phyloP scores from a whole-genome alignment of 2,888 invertebrate genomes.

The Aelia acuminata region DNA sequence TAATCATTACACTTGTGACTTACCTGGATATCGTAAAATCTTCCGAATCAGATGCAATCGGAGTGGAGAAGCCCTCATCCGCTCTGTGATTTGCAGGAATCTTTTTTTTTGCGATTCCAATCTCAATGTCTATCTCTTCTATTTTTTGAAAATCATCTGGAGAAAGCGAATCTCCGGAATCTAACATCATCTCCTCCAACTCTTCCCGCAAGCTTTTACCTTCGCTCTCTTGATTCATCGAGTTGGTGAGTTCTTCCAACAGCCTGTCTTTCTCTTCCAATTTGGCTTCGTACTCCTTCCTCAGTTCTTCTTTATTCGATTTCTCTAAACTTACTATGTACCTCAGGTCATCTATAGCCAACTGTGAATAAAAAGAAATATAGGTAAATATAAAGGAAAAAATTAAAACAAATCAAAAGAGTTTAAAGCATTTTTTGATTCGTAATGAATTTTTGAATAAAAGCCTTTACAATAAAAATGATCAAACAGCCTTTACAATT shows the following conservation, averaged over 20 bases:
- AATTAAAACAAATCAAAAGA: not conserved
- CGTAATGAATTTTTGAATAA: not conserved
- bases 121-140: slow-evolving; percentile 42
- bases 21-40: not conserved
- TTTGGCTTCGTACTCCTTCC: slow-evolving; percentile 72
- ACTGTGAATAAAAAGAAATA: slow-evolving; percentile 59
- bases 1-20: not conserved
- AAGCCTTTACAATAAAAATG: no score
- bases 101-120: not conserved
- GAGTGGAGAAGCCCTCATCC: not conserved
- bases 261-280: slow-evolving; percentile 74
- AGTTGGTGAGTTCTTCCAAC: slow-evolving; percentile 71
- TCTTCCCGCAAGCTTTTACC: slow-evolving; percentile 61
- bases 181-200: slow-evolving; percentile 60
- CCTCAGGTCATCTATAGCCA: slow-evolving; percentile 65
- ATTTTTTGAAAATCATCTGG: not conserved
- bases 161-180: not conserved
- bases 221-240: slow-evolving; percentile 68
- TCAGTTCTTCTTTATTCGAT: slow-evolving; percentile 69
- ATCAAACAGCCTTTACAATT: not conserved
- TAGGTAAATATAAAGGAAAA: not conserved
- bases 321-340: slow-evolving; percentile 73
- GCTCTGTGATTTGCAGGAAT: not conserved
- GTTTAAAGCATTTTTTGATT: not conserved
- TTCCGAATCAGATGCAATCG: not conserved